Percentiles rank a stretch among this genome's conserved stretches.
Conservation (phyloP, 1,140 invertebrate genomes). For the Tetragonula clypearis region DNA sequence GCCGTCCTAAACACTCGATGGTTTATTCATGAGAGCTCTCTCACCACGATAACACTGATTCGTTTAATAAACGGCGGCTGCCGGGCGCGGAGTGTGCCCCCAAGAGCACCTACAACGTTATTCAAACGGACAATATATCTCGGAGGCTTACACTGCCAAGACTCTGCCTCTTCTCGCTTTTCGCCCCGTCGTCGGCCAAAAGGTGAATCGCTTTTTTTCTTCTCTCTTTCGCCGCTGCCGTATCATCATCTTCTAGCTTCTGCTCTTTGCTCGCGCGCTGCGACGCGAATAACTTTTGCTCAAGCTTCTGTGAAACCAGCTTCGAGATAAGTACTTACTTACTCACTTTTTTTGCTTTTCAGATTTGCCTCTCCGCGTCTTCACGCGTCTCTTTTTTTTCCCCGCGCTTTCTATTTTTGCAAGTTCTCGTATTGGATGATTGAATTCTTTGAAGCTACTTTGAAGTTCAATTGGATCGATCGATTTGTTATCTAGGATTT, state of each 20-base stretch:
- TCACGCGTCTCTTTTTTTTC: background rate
- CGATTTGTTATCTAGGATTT: background rate
- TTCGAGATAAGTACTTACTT: background rate
- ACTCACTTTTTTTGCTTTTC: background rate
- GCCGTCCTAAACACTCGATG: constrained; percentile 78
- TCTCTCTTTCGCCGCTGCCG: background rate
- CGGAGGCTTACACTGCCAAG: constrained; percentile 75
- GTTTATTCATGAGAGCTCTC: constrained; percentile 80
- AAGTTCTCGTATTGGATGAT: background rate
- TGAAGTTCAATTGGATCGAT: background rate
- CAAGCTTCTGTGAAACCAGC: background rate
- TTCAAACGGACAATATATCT: constrained; percentile 79
- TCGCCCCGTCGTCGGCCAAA: constrained; percentile 24
- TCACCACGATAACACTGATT: constrained; percentile 80
- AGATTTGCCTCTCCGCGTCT: background rate
- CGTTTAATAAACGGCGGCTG: constrained; percentile 79
- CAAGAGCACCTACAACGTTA: constrained; percentile 70
- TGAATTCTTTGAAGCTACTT: background rate
- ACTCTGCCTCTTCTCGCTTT: constrained; percentile 57
- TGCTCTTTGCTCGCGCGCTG: background rate
- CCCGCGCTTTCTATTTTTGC: background rate
- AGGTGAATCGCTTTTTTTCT: constrained; percentile 49
- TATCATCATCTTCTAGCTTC: background rate
- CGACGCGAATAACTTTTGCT: constrained; percentile 34
- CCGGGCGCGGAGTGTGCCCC: constrained; percentile 55